Evolutionary conservation across 2,888 invertebrate genomes (phyloP).

Genomic region (Labia minor): DNA sequence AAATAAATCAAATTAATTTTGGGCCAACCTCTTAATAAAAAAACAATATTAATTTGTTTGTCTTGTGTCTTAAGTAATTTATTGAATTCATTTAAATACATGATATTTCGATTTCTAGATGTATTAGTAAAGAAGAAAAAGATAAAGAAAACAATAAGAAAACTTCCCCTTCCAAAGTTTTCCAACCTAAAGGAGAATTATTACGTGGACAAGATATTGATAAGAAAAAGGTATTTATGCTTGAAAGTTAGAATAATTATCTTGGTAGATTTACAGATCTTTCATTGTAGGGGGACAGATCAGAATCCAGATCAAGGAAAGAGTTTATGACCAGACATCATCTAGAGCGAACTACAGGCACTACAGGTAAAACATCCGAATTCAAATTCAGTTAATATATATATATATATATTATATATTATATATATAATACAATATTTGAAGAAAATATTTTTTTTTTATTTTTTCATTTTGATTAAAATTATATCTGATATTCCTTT

Average conservation of each 20-base stretch:
- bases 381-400: too few relatives aligned
- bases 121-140: slow-evolving; percentile 73
- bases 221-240: slow-evolving; percentile 37
- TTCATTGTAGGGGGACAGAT: slow-evolving; percentile 27
- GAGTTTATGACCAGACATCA: slow-evolving; percentile 57
- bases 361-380: slow-evolving; percentile 41
- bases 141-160: slow-evolving; percentile 76
- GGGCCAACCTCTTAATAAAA: too few relatives aligned
- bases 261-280: neutral
- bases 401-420: too few relatives aligned
- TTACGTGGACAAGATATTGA: slow-evolving; percentile 21
- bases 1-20: too few relatives aligned
- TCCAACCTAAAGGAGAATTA: slow-evolving; percentile 31
- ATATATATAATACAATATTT: too few relatives aligned
- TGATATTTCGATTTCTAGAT: slow-evolving; percentile 41
- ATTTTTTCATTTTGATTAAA: too few relatives aligned
- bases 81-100: too few relatives aligned
- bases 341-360: slow-evolving; percentile 58
- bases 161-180: slow-evolving; percentile 57
- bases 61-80: too few relatives aligned
- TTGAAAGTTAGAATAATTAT: too few relatives aligned
- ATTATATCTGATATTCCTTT: too few relatives aligned
- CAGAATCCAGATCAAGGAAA: slow-evolving; percentile 42
- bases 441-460: too few relatives aligned
- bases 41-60: too few relatives aligned